phyloP scores from a whole-genome alignment of 2,797 vertebrate species.

The Artibeus lituratus region DNA sequence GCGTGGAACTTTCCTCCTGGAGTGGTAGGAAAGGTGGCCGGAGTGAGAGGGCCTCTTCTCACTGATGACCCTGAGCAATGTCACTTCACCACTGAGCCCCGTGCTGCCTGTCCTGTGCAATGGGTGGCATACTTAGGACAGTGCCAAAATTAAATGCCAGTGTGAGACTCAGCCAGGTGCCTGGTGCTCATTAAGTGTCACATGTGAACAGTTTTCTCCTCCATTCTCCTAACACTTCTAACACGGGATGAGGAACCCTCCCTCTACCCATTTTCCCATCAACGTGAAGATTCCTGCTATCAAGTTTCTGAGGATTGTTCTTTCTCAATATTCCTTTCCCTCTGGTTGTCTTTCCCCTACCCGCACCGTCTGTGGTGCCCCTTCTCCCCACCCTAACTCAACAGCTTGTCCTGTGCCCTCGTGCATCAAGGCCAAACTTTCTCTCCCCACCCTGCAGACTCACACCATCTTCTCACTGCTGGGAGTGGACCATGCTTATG shows the following conservation, averaged over 20 bases:
- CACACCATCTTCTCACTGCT: constrained; percentile 96
- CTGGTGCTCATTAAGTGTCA: background rate
- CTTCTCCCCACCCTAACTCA: background rate
- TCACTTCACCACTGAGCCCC: background rate
- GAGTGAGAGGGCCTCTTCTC: background rate
- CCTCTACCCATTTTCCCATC: background rate
- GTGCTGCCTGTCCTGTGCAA: background rate
- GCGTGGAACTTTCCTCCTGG: background rate
- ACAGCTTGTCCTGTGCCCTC: background rate
- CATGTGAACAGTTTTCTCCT: background rate
- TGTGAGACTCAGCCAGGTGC: background rate
- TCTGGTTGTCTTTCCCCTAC: background rate
- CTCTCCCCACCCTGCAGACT: constrained; percentile 83
- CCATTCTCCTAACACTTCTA: background rate
- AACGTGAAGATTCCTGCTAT: background rate
- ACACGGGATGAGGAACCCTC: background rate
- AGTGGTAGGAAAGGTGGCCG: background rate
- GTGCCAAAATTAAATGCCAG: background rate
- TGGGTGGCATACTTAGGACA: background rate
- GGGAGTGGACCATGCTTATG: constrained; percentile 95
- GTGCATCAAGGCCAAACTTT: background rate
- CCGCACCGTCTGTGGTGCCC: no score
- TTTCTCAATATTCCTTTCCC: background rate
- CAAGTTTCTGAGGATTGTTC: background rate
- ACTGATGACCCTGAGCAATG: background rate